phyloP scores from a whole-genome alignment of 2,888 invertebrate species.

The Caenorhabditis doughertyi region DNA sequence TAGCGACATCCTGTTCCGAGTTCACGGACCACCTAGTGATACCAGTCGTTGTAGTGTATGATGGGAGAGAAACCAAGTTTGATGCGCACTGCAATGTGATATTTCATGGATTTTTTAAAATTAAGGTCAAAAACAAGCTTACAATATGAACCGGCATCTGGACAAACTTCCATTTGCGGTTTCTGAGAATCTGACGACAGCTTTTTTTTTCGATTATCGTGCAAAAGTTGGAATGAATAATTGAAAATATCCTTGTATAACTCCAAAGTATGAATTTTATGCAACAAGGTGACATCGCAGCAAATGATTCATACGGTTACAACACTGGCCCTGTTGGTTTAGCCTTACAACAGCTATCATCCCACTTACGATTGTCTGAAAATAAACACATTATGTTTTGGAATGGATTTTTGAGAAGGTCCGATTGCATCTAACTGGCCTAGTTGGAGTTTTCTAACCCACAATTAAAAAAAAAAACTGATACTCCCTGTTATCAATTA shows the following conservation, averaged over 20 bases:
- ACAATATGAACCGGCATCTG: too few relatives aligned
- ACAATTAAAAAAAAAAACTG: neutral
- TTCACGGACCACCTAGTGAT: slow-evolving; percentile 44
- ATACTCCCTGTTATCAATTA: too few relatives aligned
- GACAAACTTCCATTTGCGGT: slow-evolving; percentile 14
- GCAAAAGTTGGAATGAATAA: slow-evolving; percentile 50
- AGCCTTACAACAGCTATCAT: slow-evolving; percentile 51
- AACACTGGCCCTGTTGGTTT: slow-evolving; percentile 58
- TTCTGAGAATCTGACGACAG: slow-evolving; percentile 20
- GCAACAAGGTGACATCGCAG: slow-evolving; percentile 34
- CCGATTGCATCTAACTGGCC: too few relatives aligned
- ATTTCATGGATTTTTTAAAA: neutral
- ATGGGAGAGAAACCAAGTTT: slow-evolving; percentile 16
- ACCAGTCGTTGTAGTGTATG: slow-evolving; percentile 50
- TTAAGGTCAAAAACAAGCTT: neutral
- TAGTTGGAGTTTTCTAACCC: neutral
- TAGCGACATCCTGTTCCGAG: slow-evolving; percentile 25
- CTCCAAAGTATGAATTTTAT: slow-evolving; percentile 21
- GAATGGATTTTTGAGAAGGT: neutral
- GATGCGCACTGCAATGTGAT: slow-evolving; percentile 52
- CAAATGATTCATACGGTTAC: slow-evolving; percentile 28
- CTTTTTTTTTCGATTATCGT: slow-evolving; percentile 39
- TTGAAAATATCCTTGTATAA: slow-evolving; percentile 33
- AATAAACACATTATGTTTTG: neutral
- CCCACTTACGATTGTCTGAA: slow-evolving; percentile 53